Base-by-base conservation (phyloP, 2,797 vertebrate species). In the Capromys pilorides region DNA sequence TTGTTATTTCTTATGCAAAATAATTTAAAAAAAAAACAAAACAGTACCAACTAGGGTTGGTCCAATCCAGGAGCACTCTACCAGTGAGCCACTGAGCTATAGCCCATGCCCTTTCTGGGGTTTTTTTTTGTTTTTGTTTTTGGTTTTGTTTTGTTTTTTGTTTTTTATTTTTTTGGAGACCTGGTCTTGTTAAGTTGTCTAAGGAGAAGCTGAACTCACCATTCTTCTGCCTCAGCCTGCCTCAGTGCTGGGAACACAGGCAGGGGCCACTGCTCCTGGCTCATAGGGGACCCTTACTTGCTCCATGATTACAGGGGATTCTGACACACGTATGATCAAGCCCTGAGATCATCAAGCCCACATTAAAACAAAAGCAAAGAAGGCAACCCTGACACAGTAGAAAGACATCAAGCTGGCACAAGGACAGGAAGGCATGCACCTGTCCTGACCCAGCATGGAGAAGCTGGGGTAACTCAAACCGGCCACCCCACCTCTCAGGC, bases 331-430 rank as follows among this genome's bases (percentile, higher is more conserved):
- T 31, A 2, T 22, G 33, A 57, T 10, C 71, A 12, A 61, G 22
- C 31, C 54, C 61, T 67, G 77, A 67, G 39, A 39, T 75, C 57
- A 61, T 24, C 13, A 3, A 86, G 16, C 49, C 45, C 75, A 45
- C 22, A 0, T 54, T n/a, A 21, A 22, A 49, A 24, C 11, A 26
- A 49, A 26, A 10, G 39, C 18, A 45, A 61, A 14, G 33, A 45
- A 33, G 13, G 39, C 4, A 66, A 13, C 9, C 41, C 2, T 22
- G 19, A 11, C 0, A 1, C 5, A 12, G 14, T 4, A 18, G 75
- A 9, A 78, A 33, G 10, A 18, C 4, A 6, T 9, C n/a, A 0
- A 5, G 57, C 22, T 36, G 9, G 1, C 1, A 3, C 36, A 3
- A 4, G 16, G 41, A 87, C 49, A 82, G 66, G n/a, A 7, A 82